phyloP scores from a whole-genome alignment of 2,113 vertebrate species.

The Mellivora capensis region DNA sequence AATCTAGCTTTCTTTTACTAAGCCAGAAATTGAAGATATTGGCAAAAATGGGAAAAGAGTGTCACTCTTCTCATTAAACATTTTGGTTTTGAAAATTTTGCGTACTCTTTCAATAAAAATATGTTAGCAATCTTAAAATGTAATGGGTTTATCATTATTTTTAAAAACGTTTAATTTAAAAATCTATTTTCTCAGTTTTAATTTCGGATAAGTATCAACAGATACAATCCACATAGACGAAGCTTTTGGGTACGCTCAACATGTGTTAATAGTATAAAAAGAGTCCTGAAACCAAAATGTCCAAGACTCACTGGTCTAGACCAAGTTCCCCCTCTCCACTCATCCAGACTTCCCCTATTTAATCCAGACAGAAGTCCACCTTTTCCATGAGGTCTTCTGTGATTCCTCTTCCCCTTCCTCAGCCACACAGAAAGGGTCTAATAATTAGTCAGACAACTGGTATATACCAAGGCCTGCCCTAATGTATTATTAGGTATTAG shows the following conservation, averaged over 20 bases:
- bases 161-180: background rate
- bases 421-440: background rate
- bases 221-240: background rate
- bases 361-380: background rate
- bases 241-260: background rate
- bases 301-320: background rate
- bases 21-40: background rate
- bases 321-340: background rate
- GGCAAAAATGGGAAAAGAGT: background rate
- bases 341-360: background rate
- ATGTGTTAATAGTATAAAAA: background rate
- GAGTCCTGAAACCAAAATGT: background rate
- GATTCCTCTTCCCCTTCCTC: background rate
- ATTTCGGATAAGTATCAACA: background rate
- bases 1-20: slow-evolving; percentile 2
- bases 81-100: background rate
- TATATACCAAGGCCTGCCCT: background rate
- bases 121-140: background rate
- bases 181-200: background rate
- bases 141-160: background rate
- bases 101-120: background rate
- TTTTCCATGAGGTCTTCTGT: background rate
- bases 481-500: too few relatives aligned
- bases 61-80: background rate
- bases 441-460: background rate